A percentile compares a stretch with the other conserved stretches of the same genome.
Evolutionary conservation across 2,797 vertebrate species (phyloP).

Genomic region (Geotrypetes seraphini): DNA sequence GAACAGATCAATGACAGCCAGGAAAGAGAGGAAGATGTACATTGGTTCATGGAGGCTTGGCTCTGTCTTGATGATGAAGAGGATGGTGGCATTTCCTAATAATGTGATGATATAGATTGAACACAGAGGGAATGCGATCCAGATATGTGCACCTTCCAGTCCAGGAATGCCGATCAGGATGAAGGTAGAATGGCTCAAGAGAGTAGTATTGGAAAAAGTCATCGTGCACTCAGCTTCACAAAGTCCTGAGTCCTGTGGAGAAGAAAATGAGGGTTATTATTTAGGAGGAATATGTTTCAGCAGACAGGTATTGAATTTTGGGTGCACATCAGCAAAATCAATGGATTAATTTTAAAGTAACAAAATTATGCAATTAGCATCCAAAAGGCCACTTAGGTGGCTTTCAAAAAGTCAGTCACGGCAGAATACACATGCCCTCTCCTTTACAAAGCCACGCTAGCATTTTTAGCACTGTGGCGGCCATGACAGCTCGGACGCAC

Average conservation of each 20-base stretch:
- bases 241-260: neutral
- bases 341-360: too few relatives aligned
- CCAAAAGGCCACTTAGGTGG: too few relatives aligned
- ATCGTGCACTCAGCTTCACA: neutral
- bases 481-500: too few relatives aligned
- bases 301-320: neutral
- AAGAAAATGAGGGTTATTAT: neutral
- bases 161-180: conserved; percentile 14
- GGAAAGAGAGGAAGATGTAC: conserved; percentile 43
- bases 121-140: conserved; percentile 13
- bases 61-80: conserved; percentile 12
- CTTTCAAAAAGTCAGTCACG: too few relatives aligned
- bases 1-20: conserved; percentile 43
- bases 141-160: conserved; percentile 9
- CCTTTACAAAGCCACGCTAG: too few relatives aligned
- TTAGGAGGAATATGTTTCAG: neutral
- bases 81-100: conserved; percentile 13
- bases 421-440: too few relatives aligned
- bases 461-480: too few relatives aligned
- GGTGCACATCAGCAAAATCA: too few relatives aligned
- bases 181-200: neutral
- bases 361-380: too few relatives aligned
- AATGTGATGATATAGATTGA: conserved; percentile 8
- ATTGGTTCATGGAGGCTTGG: conserved; percentile 36
- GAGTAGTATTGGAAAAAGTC: conserved; percentile 17